Evolutionary conservation across 2,797 vertebrate genomes (phyloP), one percentile per base, ranked within the genome.

Genomic region (Enteromius afrohamiltoni): DNA sequence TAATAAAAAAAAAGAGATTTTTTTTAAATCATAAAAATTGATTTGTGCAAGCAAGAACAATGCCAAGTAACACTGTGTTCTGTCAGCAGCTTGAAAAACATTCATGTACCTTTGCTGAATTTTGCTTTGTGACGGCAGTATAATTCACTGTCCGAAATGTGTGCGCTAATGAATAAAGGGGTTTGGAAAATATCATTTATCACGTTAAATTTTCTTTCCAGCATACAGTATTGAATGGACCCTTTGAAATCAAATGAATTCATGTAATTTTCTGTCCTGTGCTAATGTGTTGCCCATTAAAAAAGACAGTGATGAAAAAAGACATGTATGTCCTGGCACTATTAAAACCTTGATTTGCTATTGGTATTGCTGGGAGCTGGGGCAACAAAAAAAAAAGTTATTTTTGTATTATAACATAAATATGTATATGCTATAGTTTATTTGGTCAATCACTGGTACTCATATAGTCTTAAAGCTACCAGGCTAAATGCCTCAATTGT

Each of bases 41-140:
- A 80, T 55, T 51, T 64, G 68, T 49, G n/a, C 70, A 64, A 73
- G 47, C 40, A 49, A 49, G 19, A 40, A 10, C 26, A 71, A 31
- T 49, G 68, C 26, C 53, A 49, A 34, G 23, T 14, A 34, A 42
- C 68, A 47, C 67, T 17, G 64, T 51, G 26, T 34, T 67, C 26
- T 51, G 26, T 31, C 45, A 51, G 70, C 70, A 73, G 31, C 19
- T 37, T 53, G 3, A 31, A 34, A 34, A 64, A 29, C 13, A 7
- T 79, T 34, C 47, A 37, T 53, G 31, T 14, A 68, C 37, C 8
- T 21, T 31, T 68, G 19, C 7, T 49, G 17, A 31, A 47, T 62
- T 77, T 31, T 47, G 17, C n/a, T 9, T 26, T 14, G 13, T 60
- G 62, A 31, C 62, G 9, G 6, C 26, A 31, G 62, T 40, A 21